Conservation (phyloP, 2,113 vertebrate genomes). For the Paradisaea rubra region DNA sequence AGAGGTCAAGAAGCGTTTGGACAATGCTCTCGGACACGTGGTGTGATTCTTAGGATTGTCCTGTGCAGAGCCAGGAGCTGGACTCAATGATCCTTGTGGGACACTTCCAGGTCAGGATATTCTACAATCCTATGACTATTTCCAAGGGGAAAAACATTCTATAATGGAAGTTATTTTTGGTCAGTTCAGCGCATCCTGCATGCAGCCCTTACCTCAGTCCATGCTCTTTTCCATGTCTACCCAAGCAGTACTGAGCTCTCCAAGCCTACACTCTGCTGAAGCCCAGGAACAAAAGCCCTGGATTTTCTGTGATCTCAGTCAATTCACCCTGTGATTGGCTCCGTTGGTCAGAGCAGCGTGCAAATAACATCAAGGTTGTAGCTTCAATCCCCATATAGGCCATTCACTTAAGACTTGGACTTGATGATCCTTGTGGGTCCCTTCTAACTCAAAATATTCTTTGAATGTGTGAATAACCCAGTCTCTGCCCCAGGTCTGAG, state of each 20-base stretch:
- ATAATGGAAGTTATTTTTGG: neutral
- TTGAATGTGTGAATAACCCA: neutral
- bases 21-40: neutral
- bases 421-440: neutral
- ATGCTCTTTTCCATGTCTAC: neutral
- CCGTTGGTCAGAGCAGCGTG: neutral
- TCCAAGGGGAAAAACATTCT: neutral
- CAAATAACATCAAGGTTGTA: neutral
- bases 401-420: neutral
- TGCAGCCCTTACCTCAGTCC: neutral
- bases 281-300: neutral
- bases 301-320: neutral
- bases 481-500: neutral
- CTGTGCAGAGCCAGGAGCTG: neutral
- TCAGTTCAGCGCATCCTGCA: neutral
- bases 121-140: neutral
- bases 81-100: neutral
- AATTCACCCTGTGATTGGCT: neutral
- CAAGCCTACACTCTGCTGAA: neutral
- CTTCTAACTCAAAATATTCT: neutral
- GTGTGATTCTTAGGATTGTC: neutral
- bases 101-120: neutral
- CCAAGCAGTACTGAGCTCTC: neutral
- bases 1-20: neutral
- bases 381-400: rapidly evolving